Base-by-base conservation (phyloP, 2,797 vertebrate species). In the Meda fulgida region DNA sequence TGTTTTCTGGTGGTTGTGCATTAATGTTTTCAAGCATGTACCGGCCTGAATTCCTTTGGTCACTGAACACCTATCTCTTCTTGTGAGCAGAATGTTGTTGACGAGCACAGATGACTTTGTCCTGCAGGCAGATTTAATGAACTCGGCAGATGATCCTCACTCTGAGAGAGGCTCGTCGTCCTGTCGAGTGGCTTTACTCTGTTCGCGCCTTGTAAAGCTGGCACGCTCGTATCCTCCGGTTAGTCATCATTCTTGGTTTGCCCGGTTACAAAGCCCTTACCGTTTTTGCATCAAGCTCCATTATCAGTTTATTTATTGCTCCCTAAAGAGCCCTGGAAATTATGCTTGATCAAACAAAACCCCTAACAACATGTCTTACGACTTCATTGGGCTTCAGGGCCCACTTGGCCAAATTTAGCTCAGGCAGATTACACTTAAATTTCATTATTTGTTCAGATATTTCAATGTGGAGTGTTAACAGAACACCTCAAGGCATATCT, bases 101-200 rank as follows among this genome's bases (percentile, higher is more conserved):
- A 84, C 34, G 79, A 85, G 81, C 58, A 51, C 82, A 80, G 76
- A 84, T 81, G 83, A 86, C 31, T 78, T 31, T 88, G 85, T 88
- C 84, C 88, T 87, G 82, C 63, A 89, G 89, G 90, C 88, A 43
- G 78, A 89, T 86, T 87, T 89, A 89, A 90, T 89, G 86, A 90
- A 89, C 80, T 84, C 71, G 10, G 80, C 84, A 78, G 89, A 90
- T 76, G 82, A 89, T 86, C 36, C 84, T 79, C 73, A 55, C 73
- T 86, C 66, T 18, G 80, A 69, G 87, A 85, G 70, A 70, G 58
- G 66, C 85, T 85, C 53, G 73, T 51, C 46, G 66, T 78, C 79
- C 83, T 86, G 85, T 83, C 40, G 78, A 83, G 66, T 83, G 66
- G 71, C 76, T 80, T 84, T 84, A 40, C 72, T 81, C 80, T 79